Percentiles rank a stretch among this genome's conserved stretches.
Evolutionary conservation across 2,797 vertebrate genomes (phyloP).

Genomic region (Aplochiton taeniatus): DNA sequence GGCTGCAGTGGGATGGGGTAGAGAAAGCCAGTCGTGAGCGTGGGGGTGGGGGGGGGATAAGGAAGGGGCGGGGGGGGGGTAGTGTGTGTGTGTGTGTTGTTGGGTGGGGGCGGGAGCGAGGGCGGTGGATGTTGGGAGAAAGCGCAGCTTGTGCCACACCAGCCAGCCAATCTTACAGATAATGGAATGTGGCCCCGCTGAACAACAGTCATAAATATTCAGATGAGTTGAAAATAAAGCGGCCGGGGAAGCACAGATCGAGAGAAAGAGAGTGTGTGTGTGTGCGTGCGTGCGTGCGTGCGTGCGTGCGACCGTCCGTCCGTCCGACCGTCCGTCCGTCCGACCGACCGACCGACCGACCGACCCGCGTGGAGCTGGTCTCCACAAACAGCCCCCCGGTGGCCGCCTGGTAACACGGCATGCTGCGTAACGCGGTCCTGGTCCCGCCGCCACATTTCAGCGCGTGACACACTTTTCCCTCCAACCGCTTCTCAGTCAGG

Average conservation of each 20-base stretch:
- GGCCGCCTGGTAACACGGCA: conserved; percentile 16
- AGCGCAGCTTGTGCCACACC: conserved; percentile 50
- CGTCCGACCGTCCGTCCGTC: too few species aligned
- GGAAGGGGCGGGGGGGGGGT: too few species aligned
- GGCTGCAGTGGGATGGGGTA: conserved; percentile 6
- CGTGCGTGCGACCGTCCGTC: neutral
- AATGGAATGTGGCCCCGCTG: conserved; percentile 65
- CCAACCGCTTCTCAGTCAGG: too few species aligned
- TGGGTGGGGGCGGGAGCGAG: neutral
- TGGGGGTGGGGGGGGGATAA: too few species aligned
- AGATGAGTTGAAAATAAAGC: conserved; percentile 52
- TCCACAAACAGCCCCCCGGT: conserved; percentile 46
- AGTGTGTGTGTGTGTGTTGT: too few species aligned
- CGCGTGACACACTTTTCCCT: conserved; percentile 50
- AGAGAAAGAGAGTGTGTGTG: conserved; percentile 28
- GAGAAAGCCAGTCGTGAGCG: conserved; percentile 44
- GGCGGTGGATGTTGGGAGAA: conserved; percentile 42
- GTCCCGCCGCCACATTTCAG: conserved; percentile 48
- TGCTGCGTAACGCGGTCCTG: conserved; percentile 31
- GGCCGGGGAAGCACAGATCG: conserved; percentile 35
- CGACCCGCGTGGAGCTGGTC: conserved; percentile 42
- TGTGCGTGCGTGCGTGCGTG: neutral
- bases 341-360: too few species aligned
- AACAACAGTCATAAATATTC: conserved; percentile 74
- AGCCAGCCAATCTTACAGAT: conserved; percentile 58